Percentiles rank a stretch among this genome's conserved stretches.
phyloP scores from a whole-genome alignment of 2,888 invertebrate species.

The Caradrina kadenii region DNA sequence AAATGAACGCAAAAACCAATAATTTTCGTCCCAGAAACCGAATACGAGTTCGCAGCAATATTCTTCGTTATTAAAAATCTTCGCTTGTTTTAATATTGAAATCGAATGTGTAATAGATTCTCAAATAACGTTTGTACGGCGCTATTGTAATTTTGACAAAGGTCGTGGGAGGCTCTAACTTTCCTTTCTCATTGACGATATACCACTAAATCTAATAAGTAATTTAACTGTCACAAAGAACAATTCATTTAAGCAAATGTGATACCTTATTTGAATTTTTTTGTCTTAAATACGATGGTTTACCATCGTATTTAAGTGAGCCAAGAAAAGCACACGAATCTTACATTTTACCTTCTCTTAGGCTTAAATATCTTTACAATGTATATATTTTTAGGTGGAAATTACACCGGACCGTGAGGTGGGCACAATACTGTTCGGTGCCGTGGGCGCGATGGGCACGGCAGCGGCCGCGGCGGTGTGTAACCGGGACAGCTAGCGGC shows the following conservation, averaged over 20 bases:
- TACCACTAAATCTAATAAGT: slow-evolving; percentile 15
- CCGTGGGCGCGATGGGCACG: slow-evolving; percentile 77
- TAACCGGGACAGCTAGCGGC: slow-evolving; percentile 91
- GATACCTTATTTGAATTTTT: neutral
- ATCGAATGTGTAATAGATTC: slow-evolving; percentile 26
- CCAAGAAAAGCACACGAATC: neutral
- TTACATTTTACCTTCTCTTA: neutral
- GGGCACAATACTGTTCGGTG: slow-evolving; percentile 80
- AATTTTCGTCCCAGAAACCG: neutral
- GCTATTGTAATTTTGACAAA: slow-evolving; percentile 34
- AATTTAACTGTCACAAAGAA: slow-evolving; percentile 4
- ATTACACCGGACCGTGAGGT: slow-evolving; percentile 89
- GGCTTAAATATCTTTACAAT: neutral
- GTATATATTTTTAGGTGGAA: slow-evolving; percentile 78
- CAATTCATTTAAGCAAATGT: neutral
- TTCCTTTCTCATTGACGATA: slow-evolving; percentile 37
- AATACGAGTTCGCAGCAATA: neutral
- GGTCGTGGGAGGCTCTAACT: slow-evolving; percentile 24
- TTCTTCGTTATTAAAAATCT: neutral
- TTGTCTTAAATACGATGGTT: too few relatives aligned
- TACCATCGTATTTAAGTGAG: neutral
- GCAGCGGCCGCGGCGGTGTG: slow-evolving; percentile 81
- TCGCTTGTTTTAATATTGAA: slow-evolving; percentile 17
- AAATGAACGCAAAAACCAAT: too few relatives aligned
- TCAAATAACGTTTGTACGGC: slow-evolving; percentile 14